Evolutionary conservation across 2,797 vertebrate genomes (phyloP).

Genomic region (Acanthurus tractus): DNA sequence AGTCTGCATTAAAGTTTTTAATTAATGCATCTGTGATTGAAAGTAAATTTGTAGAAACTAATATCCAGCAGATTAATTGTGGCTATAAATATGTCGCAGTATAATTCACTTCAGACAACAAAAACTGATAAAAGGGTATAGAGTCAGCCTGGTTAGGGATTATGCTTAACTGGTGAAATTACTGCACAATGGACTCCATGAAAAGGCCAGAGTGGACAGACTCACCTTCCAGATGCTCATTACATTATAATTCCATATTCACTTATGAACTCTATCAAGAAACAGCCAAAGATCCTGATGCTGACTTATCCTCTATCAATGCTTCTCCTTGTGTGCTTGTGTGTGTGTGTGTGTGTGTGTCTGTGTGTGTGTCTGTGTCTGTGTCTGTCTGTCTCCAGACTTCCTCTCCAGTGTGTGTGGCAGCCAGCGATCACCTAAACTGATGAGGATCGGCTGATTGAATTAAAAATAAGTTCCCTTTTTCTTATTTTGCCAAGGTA

Average conservation of each 20-base stretch:
- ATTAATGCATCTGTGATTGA: too few relatives aligned
- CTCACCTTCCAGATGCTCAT: conserved; percentile 30
- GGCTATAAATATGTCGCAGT: neutral
- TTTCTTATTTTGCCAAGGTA: conserved; percentile 84
- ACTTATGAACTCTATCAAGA: conserved; percentile 34
- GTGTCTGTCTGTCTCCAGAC: conserved; percentile 66
- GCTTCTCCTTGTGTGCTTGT: conserved; percentile 36
- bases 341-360: too few relatives aligned
- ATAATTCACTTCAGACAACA: conserved; percentile 2
- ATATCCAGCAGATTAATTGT: neutral
- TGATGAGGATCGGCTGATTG: conserved; percentile 84
- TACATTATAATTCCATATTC: conserved; percentile 48
- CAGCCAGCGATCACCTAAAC: conserved; percentile 76
- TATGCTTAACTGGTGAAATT: conserved; percentile 72
- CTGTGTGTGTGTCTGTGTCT: conserved; percentile 14
- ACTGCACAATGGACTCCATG: conserved; percentile 58
- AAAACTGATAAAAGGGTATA: conserved; percentile 28
- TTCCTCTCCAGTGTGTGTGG: conserved; percentile 76
- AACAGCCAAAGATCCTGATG: conserved; percentile 34
- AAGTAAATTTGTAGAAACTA: neutral
- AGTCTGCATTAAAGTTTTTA: too few relatives aligned
- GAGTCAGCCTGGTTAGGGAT: conserved; percentile 55
- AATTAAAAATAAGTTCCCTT: conserved; percentile 75
- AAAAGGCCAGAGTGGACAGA: conserved; percentile 11
- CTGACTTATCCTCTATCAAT: conserved; percentile 41